These are phyloP conservation scores for Thymelicus lineola DNA, from an alignment of 2,888 invertebrate genomes.

Conservation along the genomic window DNA sequence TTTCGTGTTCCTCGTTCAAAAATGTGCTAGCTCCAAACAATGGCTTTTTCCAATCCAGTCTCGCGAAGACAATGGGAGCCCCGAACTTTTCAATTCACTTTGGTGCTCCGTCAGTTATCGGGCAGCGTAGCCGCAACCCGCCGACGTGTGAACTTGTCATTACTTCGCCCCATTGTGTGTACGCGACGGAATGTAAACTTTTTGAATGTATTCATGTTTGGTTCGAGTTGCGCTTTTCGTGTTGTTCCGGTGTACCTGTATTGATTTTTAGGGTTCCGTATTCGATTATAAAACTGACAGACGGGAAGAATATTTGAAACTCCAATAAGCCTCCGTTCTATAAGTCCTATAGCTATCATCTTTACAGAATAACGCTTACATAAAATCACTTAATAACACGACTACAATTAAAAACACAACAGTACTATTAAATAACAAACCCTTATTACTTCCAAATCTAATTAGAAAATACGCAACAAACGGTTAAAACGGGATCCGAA, in stretches of 20 bases:
- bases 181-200: constrained; percentile 41
- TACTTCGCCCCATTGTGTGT: constrained; percentile 52
- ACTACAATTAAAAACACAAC: too few species aligned
- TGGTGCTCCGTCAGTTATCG: not conserved
- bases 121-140: not conserved
- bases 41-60: too few species aligned
- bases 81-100: constrained; percentile 8
- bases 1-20: not conserved
- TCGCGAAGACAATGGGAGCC: not conserved
- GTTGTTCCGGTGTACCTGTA: not conserved
- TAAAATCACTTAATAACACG: too few species aligned
- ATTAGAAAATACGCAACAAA: not conserved
- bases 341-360: too few species aligned
- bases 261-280: not conserved
- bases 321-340: too few species aligned
- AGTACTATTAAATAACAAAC: too few species aligned
- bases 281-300: constrained; percentile 17
- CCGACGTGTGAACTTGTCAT: constrained; percentile 52
- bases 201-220: constrained; percentile 6
- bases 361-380: too few species aligned
- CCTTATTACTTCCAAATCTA: too few species aligned
- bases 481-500: constrained; percentile 6
- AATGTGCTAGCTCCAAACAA: not conserved
- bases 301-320: too few species aligned
- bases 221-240: constrained; percentile 4